phyloP scores from a whole-genome alignment of 1,140 invertebrate genomes.

The Achroia grisella region DNA sequence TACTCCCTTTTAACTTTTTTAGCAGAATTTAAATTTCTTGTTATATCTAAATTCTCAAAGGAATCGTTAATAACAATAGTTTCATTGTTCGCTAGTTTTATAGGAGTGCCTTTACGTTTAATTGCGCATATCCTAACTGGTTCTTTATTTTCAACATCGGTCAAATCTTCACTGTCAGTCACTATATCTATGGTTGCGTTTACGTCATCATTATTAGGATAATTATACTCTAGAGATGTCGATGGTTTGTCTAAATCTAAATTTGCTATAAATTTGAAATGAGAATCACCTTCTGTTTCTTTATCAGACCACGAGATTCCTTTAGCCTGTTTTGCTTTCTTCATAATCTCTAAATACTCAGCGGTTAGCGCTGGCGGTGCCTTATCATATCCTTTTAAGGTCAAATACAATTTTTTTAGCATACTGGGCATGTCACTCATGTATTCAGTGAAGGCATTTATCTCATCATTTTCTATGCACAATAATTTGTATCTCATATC shows the following conservation, averaged over 20 bases:
- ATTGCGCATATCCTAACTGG: conserved; percentile 18
- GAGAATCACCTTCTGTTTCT: conserved; percentile 30
- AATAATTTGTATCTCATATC: conserved; percentile 40
- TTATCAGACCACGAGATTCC: conserved; percentile 58
- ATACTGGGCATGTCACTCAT: conserved; percentile 56
- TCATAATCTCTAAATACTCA: conserved; percentile 63
- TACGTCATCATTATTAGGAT: conserved; percentile 20
- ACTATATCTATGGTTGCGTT: conserved; percentile 33
- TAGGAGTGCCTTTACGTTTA: conserved; percentile 56
- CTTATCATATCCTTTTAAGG: conserved; percentile 60
- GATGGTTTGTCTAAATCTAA: conserved; percentile 45
- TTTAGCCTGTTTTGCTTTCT: conserved; percentile 57
- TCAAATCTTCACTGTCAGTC: conserved; percentile 47
- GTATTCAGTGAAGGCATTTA: conserved; percentile 48
- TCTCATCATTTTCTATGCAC: conserved; percentile 47
- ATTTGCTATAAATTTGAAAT: conserved; percentile 52
- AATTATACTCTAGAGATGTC: conserved; percentile 22
- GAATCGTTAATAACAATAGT: conserved; percentile 63
- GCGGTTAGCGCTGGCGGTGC: conserved; percentile 47
- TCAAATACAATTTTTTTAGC: conserved; percentile 62
- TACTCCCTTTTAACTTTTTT: conserved; percentile 48
- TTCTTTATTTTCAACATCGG: conserved; percentile 46
- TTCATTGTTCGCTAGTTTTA: conserved; percentile 51
- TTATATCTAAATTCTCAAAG: conserved; percentile 45
- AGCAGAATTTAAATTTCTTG: conserved; percentile 39